These are phyloP conservation scores for Drosophila ananassae DNA, from an alignment of 1,140 invertebrate species.

Conservation along the genomic window DNA sequence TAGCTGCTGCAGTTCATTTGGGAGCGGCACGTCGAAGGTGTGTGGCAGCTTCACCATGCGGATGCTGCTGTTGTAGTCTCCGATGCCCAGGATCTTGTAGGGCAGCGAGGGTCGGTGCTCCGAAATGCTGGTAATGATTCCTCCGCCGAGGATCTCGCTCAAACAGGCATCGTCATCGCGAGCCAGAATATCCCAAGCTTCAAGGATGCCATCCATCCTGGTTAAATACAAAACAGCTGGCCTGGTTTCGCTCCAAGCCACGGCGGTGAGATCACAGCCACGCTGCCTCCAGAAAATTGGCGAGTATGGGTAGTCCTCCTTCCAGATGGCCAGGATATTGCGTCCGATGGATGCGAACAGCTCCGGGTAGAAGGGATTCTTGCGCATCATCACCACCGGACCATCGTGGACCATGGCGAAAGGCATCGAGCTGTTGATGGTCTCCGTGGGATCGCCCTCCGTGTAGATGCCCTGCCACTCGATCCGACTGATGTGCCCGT, in stretches of 20 bases:
- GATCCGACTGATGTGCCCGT: conserved; percentile 59
- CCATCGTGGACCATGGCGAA: conserved; percentile 88
- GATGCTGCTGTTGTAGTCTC: conserved; percentile 87
- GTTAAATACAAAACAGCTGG: conserved; percentile 85
- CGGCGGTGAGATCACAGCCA: conserved; percentile 85
- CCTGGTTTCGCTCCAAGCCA: conserved; percentile 85
- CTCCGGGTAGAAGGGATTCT: conserved; percentile 85
- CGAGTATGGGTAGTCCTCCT: conserved; percentile 83
- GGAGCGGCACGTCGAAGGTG: conserved; percentile 77
- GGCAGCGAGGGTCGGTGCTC: conserved; percentile 84
- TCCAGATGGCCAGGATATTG: conserved; percentile 86
- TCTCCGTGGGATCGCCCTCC: conserved; percentile 83
- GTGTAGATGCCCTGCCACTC: conserved; percentile 85
- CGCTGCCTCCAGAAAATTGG: conserved; percentile 86
- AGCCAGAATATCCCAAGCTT: conserved; percentile 86
- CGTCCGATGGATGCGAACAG: conserved; percentile 86
- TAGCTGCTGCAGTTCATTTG: conserved; percentile 63
- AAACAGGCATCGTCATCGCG: conserved; percentile 85
- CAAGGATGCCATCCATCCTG: conserved; percentile 85
- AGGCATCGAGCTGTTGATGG: conserved; percentile 84
- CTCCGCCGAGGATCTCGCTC: conserved; percentile 80
- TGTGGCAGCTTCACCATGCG: conserved; percentile 86
- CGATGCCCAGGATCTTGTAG: conserved; percentile 85
- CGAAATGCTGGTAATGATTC: conserved; percentile 85
- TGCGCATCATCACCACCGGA: conserved; percentile 85